These are phyloP conservation scores for Drosophila neotestacea DNA, from an alignment of 2,888 invertebrate species.

Conservation along the genomic window DNA sequence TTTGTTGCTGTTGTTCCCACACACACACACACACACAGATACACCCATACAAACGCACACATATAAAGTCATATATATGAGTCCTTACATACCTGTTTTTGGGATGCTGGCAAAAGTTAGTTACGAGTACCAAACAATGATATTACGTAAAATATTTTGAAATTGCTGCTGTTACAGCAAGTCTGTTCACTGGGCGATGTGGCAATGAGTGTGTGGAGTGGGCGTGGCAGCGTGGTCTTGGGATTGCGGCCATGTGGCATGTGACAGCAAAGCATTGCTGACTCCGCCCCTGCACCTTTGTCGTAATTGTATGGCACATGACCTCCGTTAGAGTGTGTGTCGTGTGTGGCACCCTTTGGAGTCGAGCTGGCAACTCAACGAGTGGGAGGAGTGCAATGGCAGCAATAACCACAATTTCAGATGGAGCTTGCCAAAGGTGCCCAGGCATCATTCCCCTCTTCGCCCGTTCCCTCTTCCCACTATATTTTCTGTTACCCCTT, in stretches of 20 bases:
- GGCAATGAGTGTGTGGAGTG: conserved; percentile 1
- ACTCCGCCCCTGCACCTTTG: conserved; percentile 77
- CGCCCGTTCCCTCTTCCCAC: not conserved
- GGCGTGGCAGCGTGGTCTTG: conserved; percentile 67
- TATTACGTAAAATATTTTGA: conserved; percentile 82
- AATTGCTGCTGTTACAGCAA: conserved; percentile 56
- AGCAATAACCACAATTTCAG: conserved; percentile 76
- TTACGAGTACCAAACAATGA: conserved; percentile 80
- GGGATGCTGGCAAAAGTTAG: conserved; percentile 68
- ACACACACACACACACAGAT: not conserved
- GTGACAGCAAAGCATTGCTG: conserved; percentile 74
- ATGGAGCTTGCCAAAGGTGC: conserved; percentile 64
- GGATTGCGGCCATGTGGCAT: conserved; percentile 79
- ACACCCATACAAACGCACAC: not conserved
- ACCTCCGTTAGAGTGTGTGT: conserved; percentile 49
- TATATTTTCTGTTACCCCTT: not conserved
- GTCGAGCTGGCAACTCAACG: conserved; percentile 1
- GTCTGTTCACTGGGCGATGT: conserved; percentile 5
- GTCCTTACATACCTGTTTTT: conserved; percentile 51
- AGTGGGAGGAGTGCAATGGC: conserved; percentile 38
- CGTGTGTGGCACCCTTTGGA: conserved; percentile 61
- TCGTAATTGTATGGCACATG: conserved; percentile 81
- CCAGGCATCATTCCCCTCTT: conserved; percentile 27
- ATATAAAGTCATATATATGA: conserved; percentile 5
- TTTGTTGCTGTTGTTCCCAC: conserved; percentile 43